A percentile compares a stretch with the other conserved stretches of the same genome.
Conservation (phyloP, 2,113 vertebrate genomes). For the Nibea albiflora region DNA sequence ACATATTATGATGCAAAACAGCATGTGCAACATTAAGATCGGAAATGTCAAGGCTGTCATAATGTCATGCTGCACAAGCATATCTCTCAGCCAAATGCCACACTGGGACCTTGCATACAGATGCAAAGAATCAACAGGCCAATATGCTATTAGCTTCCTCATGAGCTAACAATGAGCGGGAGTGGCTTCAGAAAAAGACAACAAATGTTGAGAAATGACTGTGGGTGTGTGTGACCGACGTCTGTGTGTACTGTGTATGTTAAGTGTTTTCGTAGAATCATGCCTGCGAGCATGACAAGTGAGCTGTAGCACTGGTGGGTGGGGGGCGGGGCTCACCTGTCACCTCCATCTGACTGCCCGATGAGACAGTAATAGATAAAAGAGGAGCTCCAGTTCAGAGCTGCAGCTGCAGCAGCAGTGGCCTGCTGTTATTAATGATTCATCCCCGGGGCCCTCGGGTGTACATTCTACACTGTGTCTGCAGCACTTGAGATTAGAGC, state of each 20-base stretch:
- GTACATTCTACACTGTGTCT: conserved; percentile 5
- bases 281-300: neutral
- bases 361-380: conserved; percentile 28
- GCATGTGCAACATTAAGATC: conserved; percentile 76
- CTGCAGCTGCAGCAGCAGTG: neutral
- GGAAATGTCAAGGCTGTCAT: conserved; percentile 83
- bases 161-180: conserved; percentile 22
- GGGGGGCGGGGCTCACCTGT: neutral
- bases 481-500: conserved; percentile 42
- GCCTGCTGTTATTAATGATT: conserved; percentile 39
- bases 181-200: conserved; percentile 4
- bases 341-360: conserved; percentile 3
- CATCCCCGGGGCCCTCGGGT: neutral
- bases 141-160: conserved; percentile 42
- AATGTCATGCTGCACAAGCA: conserved; percentile 77
- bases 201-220: neutral
- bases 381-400: neutral
- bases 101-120: conserved; percentile 70
- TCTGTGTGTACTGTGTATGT: neutral
- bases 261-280: neutral
- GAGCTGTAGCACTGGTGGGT: neutral
- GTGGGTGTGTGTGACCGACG: neutral
- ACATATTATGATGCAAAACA: conserved; percentile 80
- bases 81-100: conserved; percentile 80
- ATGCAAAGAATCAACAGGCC: conserved; percentile 54